Evolutionary conservation across 2,888 invertebrate species (phyloP).

Genomic region (Laspeyria flexula): DNA sequence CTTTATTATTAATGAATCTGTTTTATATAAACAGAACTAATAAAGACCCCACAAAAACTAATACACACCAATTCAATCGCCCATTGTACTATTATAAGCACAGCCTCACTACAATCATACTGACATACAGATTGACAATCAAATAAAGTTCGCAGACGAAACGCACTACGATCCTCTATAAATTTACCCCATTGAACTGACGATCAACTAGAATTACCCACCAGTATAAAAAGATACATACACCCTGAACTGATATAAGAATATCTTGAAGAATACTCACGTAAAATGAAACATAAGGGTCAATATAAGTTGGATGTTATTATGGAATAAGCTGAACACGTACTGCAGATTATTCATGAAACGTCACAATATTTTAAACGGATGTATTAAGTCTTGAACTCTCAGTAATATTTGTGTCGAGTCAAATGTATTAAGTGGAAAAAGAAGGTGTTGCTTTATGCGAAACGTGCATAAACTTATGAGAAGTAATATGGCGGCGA

Average conservation of each 20-base stretch:
- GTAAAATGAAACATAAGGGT: slow-evolving; percentile 23
- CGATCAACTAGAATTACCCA: slow-evolving; percentile 73
- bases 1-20: too few species aligned
- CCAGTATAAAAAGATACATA: slow-evolving; percentile 56
- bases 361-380: slow-evolving; percentile 81
- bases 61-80: slow-evolving; percentile 54
- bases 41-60: slow-evolving; percentile 36
- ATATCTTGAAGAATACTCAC: slow-evolving; percentile 10
- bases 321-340: slow-evolving; percentile 53
- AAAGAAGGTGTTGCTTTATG: slow-evolving; percentile 50
- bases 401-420: slow-evolving; percentile 71
- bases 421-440: slow-evolving; percentile 70
- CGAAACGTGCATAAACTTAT: slow-evolving; percentile 36
- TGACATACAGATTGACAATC: slow-evolving; percentile 63
- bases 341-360: slow-evolving; percentile 71
- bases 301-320: slow-evolving; percentile 36
- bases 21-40: slow-evolving; percentile 9
- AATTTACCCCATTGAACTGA: slow-evolving; percentile 78
- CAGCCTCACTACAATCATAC: slow-evolving; percentile 61
- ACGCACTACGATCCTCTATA: slow-evolving; percentile 64
- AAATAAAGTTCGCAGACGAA: slow-evolving; percentile 71
- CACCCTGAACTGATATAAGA: slow-evolving; percentile 29
- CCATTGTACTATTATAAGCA: slow-evolving; percentile 60
- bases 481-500: slow-evolving; percentile 30
- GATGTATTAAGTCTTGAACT: slow-evolving; percentile 71